phyloP scores from a whole-genome alignment of 2,797 vertebrate genomes.

The Thripadectes ignobilis region DNA sequence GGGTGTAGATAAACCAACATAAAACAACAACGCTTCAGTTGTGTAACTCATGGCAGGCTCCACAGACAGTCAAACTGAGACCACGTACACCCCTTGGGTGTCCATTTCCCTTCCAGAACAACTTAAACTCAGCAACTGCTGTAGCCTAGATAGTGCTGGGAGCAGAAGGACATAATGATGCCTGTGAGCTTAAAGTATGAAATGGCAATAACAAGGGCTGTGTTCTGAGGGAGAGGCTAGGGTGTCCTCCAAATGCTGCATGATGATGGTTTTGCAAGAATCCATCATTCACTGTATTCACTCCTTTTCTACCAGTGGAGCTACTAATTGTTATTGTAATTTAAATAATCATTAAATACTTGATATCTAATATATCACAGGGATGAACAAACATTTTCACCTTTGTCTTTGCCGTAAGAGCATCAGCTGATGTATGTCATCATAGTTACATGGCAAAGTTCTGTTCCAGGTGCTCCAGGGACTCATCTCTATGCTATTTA shows the following conservation, averaged over 20 bases:
- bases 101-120: background rate
- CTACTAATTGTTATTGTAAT: background rate
- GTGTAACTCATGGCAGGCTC: background rate
- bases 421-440: background rate
- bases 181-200: background rate
- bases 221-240: background rate
- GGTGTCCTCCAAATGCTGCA: accelerated
- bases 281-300: background rate
- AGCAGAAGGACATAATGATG: background rate
- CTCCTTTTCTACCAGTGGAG: background rate
- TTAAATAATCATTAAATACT: background rate
- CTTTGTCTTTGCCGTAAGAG: background rate
- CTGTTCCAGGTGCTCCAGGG: background rate
- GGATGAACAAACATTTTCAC: background rate
- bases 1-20: background rate
- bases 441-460: background rate
- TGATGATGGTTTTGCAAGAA: background rate
- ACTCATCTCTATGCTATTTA: background rate
- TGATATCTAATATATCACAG: background rate
- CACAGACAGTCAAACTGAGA: background rate
- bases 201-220: background rate
- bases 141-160: background rate
- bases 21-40: background rate
- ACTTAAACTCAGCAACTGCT: background rate
- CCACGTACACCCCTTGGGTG: background rate